Evolutionary conservation across 2,888 invertebrate genomes (phyloP), one percentile per base, ranked within the genome.

Genomic region (Temnothorax unifasciatus): DNA sequence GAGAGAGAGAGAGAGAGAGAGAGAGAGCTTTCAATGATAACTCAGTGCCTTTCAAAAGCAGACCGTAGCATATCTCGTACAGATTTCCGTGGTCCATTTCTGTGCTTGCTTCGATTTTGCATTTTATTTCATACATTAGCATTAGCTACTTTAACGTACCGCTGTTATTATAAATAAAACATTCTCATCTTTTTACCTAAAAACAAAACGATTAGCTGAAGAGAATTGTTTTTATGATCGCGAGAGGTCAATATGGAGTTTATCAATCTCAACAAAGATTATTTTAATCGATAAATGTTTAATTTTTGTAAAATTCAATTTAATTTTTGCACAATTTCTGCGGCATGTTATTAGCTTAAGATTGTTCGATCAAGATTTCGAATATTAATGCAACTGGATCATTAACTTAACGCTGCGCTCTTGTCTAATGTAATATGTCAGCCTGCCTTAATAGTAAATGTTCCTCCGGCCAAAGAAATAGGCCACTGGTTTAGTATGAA

Each of bases 31-130:
- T 68, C 69, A 68, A 77, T 77, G 76, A 34, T 77, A 66, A 68
- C 52, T 38, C 52, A 25, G 76, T 66, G 21, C 68, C 76, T 69
- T 77, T 77, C 52, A 77, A 68, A 38, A 38, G 66, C 76, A 64
- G 76, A 21, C 47, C 18, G 68, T 34, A 18, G 52, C n/a, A 41
- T 50, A 69, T 77, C 52, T 54, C 18, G 21, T 64, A 34, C 52
- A 69, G 52, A 76, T 77, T 68, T 68, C 25, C 52, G 52, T 41
- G 69, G 29, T 54, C 54, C 68, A 54, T 77, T 68, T 77, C 52
- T 52, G 52, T n/a, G 52, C 76, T 69, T 68, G 41, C 25, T 66
- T 69, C 52, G 52, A 52, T 73, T 57, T 73, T 52, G 69, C 41
- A 68, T 41, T 77, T 77, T 68, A 54, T 52, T 54, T 52, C 41